phyloP scores from a whole-genome alignment of 1,140 invertebrate genomes.

The Archegozetes longisetosus region DNA sequence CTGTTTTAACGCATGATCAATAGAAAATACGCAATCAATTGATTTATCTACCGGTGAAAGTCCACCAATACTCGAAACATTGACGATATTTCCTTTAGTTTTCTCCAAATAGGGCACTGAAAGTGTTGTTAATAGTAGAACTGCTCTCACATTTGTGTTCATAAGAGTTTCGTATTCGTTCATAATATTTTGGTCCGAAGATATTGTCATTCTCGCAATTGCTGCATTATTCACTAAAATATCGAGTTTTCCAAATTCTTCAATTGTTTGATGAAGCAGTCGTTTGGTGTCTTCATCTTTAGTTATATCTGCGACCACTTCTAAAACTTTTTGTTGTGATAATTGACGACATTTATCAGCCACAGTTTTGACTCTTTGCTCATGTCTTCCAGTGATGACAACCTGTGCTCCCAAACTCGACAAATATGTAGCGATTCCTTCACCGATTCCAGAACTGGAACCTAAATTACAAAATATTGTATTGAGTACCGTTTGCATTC shows the following conservation, averaged over 20 bases:
- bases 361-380: slow-evolving; percentile 42
- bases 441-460: slow-evolving; percentile 69
- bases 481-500: no score
- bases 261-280: slow-evolving; percentile 54
- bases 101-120: slow-evolving; percentile 61
- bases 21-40: neutral
- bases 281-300: slow-evolving; percentile 56
- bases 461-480: no score
- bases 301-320: slow-evolving; percentile 63
- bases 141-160: slow-evolving; percentile 2
- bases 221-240: slow-evolving; percentile 51
- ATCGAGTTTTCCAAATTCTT: slow-evolving; percentile 72
- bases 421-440: slow-evolving; percentile 55
- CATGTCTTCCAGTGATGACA: slow-evolving; percentile 55
- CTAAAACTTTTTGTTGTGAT: slow-evolving; percentile 4
- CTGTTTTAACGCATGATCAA: no score
- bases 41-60: slow-evolving; percentile 41
- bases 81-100: slow-evolving; percentile 67
- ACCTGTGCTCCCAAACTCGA: slow-evolving; percentile 49
- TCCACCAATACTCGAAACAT: slow-evolving; percentile 72
- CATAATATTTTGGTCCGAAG: slow-evolving; percentile 1
- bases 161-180: neutral
- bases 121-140: slow-evolving; percentile 46
- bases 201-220: neutral
- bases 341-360: slow-evolving; percentile 41